Evolutionary conservation across 2,888 invertebrate genomes (phyloP).

Genomic region (Tromatobia lineatoria): DNA sequence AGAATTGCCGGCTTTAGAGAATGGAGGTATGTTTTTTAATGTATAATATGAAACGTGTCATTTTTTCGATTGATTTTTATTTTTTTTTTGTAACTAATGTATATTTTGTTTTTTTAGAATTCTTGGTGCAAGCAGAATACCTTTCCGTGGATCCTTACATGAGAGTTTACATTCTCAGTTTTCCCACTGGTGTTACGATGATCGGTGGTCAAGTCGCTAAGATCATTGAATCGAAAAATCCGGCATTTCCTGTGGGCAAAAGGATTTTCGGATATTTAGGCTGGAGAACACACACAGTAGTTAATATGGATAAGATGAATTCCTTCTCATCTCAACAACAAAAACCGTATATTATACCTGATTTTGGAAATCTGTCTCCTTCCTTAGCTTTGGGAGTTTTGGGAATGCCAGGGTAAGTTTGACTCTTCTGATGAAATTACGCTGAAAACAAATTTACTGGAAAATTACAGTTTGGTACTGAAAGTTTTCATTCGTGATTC

Average conservation of each 20-base stretch:
- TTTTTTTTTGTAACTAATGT: too few species aligned
- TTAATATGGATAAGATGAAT: conserved; percentile 75
- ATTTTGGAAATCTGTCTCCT: conserved; percentile 87
- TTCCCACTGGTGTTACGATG: conserved; percentile 88
- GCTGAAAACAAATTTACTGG: too few species aligned
- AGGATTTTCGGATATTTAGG: conserved; percentile 89
- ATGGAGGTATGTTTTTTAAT: conserved; percentile 88
- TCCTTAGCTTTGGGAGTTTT: conserved; percentile 89
- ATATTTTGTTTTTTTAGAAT: conserved; percentile 83
- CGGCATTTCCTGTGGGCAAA: conserved; percentile 89
- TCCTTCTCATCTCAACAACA: rapidly evolving
- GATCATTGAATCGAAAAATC: conserved; percentile 89
- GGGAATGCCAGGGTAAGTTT: conserved; percentile 90
- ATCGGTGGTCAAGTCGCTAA: conserved; percentile 91
- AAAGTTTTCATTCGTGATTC: too few species aligned
- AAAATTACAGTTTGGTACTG: too few species aligned
- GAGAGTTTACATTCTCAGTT: conserved; percentile 87
- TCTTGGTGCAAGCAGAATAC: conserved; percentile 89
- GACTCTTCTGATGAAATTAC: not conserved
- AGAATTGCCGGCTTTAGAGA: conserved; percentile 88
- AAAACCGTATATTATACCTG: conserved; percentile 86
- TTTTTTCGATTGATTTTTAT: not conserved
- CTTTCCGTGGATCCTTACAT: conserved; percentile 92
- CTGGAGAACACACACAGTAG: conserved; percentile 89
- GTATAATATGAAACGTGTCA: not conserved